Base-by-base conservation (phyloP, 2,797 vertebrate genomes). In the Mallotus villosus region DNA sequence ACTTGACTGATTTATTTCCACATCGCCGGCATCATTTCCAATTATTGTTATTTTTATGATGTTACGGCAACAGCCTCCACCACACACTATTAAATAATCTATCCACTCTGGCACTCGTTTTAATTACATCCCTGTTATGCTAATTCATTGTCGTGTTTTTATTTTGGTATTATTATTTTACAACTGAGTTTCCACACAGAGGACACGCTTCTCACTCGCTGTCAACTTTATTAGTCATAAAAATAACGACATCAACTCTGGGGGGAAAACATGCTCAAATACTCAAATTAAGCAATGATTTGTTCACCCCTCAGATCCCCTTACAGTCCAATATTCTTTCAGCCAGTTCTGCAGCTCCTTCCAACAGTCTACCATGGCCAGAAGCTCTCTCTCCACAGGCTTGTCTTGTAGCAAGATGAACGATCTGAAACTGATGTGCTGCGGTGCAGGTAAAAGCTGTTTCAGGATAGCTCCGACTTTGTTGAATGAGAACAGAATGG, bases 41-140 rank as follows among this genome's bases (percentile, higher is more conserved):
- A 88, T 88, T 86, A 88, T 83, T 78, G 74, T 86, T 82, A 83
- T 84, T 86, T 90, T 86, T 84, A 82, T 82, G 78, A 77, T 72
- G 73, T 84, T 80, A 78, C 78, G 70, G 70, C 74, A 55, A 70
- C 64, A 61, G 22, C 69, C 80, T 73, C 59, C 67, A 75, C 75
- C 71, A 74, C 72, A 75, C 34, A 60, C 77, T 75, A 76, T 81
- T 74, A 79, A 81, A 84, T 85, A 79, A 85, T 82, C 80, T 81
- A 78, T 84, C 74, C 81, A 73, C 69, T 77, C 74, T 65, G 72
- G 68, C 77, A 57, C 63, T 78, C 57, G 57, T 63, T 66, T 81
- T 86, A 81, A 86, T 84, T 83, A 76, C 74, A 63, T 79, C 67
- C 82, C 73, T 79, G 58, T 76, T 71, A 84, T 81, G 75, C 68